Evolutionary conservation across 2,797 vertebrate genomes (phyloP).

Genomic region (Macroramphosus scolopax): DNA sequence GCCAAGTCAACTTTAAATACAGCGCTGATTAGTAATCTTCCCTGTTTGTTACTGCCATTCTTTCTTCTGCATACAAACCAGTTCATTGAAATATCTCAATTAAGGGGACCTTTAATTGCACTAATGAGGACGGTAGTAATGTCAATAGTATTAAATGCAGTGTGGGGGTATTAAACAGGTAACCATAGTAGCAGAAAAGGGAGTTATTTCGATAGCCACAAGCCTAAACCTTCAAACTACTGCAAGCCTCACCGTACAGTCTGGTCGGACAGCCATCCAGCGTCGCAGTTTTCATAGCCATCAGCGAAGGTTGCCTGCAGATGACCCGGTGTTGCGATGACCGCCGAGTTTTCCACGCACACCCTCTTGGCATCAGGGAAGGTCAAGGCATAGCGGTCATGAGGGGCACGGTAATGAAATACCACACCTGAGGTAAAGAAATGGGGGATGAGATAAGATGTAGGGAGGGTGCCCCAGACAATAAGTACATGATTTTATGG

Average conservation of each 20-base stretch:
- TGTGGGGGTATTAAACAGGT: neutral
- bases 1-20: constrained; percentile 3
- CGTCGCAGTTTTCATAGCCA: constrained; percentile 94
- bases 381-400: constrained; percentile 84
- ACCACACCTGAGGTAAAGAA: constrained; percentile 81
- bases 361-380: constrained; percentile 84
- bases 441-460: constrained; percentile 3
- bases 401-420: constrained; percentile 91
- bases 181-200: constrained; percentile 8
- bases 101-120: no score
- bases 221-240: neutral
- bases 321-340: constrained; percentile 84
- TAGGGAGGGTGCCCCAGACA: neutral
- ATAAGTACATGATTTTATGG: constrained; percentile 2
- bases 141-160: neutral
- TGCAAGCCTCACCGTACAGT: constrained; percentile 83
- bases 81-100: neutral
- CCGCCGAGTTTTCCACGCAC: constrained; percentile 84
- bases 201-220: neutral
- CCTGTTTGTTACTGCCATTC: neutral
- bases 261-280: constrained; percentile 92
- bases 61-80: neutral
- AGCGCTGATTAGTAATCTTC: neutral
- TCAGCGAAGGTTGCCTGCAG: constrained; percentile 92
- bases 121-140: neutral